These are phyloP conservation scores for Dolichopus griseipennis DNA, from an alignment of 2,888 invertebrate genomes.

Conservation along the genomic window DNA sequence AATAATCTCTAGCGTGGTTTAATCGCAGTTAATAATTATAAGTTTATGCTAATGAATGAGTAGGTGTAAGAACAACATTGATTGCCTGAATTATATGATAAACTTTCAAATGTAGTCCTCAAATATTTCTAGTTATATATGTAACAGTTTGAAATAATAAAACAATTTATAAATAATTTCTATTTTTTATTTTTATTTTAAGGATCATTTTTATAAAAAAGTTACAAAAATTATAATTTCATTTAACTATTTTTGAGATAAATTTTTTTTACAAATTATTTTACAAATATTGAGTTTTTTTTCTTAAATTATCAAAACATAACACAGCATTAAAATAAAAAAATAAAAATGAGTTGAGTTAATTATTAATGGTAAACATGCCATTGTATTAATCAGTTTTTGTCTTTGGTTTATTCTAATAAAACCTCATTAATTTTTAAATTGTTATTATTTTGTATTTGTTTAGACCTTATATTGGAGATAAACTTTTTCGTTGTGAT, in stretches of 20 bases:
- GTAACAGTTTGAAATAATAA: too few relatives aligned
- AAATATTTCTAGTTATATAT: too few relatives aligned
- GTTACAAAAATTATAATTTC: background rate
- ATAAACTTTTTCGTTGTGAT: slow-evolving; percentile 50
- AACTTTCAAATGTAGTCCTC: too few relatives aligned
- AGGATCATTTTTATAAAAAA: background rate
- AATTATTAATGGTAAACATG: background rate
- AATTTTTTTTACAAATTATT: background rate
- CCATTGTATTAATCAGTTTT: slow-evolving; percentile 1
- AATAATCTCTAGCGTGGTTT: too few relatives aligned
- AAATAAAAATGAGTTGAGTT: slow-evolving; percentile 9
- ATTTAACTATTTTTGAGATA: background rate
- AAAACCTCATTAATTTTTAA: background rate
- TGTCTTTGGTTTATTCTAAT: slow-evolving; percentile 14
- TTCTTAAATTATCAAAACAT: slow-evolving; percentile 3
- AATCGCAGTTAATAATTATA: too few relatives aligned
- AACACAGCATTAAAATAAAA: slow-evolving; percentile 7
- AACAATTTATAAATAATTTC: too few relatives aligned
- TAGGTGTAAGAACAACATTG: too few relatives aligned
- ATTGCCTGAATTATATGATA: too few relatives aligned
- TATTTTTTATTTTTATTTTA: background rate
- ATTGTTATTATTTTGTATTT: slow-evolving; percentile 21
- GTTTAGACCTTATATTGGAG: slow-evolving; percentile 48
- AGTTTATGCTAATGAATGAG: too few relatives aligned
- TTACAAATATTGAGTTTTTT: too few relatives aligned